Conservation (phyloP, 2,888 invertebrate species). For the Diaphora mendica region DNA sequence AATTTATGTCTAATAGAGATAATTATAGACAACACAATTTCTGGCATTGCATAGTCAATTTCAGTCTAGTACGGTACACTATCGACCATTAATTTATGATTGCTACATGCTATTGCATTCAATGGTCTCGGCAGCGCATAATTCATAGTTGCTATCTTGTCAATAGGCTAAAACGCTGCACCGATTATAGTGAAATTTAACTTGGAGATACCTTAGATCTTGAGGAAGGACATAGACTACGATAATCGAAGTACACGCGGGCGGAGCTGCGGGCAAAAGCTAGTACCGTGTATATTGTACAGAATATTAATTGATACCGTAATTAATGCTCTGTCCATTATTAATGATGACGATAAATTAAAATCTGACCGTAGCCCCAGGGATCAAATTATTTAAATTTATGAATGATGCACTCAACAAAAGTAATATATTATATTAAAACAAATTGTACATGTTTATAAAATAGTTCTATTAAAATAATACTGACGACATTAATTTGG, state of each 20-base stretch:
- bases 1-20: not conserved
- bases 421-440: not conserved
- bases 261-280: no score
- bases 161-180: not conserved
- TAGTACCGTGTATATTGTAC: not conserved
- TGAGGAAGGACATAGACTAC: no score
- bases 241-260: no score
- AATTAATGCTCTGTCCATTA: no score
- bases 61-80: not conserved
- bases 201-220: no score
- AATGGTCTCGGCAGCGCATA: not conserved
- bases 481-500: not conserved
- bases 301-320: not conserved
- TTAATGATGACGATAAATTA: no score
- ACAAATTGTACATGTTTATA: not conserved
- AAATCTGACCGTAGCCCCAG: no score
- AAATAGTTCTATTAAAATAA: not conserved
- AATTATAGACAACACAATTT: not conserved
- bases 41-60: not conserved
- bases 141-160: not conserved
- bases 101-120: not conserved
- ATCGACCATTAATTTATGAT: not conserved
- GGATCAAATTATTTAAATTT: no score
- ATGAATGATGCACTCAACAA: not conserved
- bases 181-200: no score